Evolutionary conservation across 2,888 invertebrate species (phyloP), one percentile per base, ranked within the genome.

Genomic region (Dinocampus coccinellae): DNA sequence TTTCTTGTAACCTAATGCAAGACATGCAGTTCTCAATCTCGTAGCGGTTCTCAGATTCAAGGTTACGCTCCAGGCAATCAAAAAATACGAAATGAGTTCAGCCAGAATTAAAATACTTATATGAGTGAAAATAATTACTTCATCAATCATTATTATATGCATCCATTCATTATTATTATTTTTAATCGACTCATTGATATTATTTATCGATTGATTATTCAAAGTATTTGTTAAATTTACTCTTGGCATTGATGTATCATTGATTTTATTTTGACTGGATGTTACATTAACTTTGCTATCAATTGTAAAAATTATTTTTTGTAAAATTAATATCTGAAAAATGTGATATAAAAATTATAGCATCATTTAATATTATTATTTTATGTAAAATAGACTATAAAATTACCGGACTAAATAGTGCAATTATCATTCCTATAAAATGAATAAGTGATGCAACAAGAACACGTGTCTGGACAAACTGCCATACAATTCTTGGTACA

Each of bases 321-420:
- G 76, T 36, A 79, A 69, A 6, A 79, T 52, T 4, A 79, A 63
- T 24, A 79, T 78, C 78, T 79, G 64, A 26, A 67, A 73, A 9
- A 1, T 63, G 60, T 3, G 29, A 34, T 33, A 26, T 11, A 11
- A 29, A 16, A 10, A 69, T 9, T 24, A 36, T 26, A 24, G 6
- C 1, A 24, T 3, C 1, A 13, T 72, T 22, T 7, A n/a, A 29
- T 20, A 10, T 57, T 52, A 6, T 53, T 22, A 11, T 53, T 65
- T 47, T 42, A 67, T 36, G 22, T 9, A 42, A 22, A 39, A 26
- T n/a, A n/a, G n/a, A n/a, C n/a, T n/a, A 64, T 70, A 62, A 36
- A 26, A 89, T 88, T 84, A 90, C 90, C 55, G 90, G 89, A 65
- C 88, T 88, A 62, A 88, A 78, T 74, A 90, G 89, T 47, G 89